Base-by-base conservation (phyloP, 2,888 invertebrate species). In the Minunthozetes semirufus region DNA sequence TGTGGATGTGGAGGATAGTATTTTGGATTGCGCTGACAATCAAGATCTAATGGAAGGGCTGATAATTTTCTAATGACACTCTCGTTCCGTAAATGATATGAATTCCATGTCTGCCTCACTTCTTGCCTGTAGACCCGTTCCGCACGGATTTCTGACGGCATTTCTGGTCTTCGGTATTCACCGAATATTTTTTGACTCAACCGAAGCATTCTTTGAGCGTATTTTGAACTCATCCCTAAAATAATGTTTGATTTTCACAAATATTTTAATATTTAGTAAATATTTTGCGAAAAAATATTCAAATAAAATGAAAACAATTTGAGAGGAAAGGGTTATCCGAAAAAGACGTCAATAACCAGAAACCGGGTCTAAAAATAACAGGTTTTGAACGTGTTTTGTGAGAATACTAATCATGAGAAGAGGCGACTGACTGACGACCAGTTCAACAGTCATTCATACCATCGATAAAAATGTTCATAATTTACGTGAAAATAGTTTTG, bases 1-100 rank as follows among this genome's bases (percentile, higher is more conserved):
- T 78, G 77, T n/a, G 75, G 77, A 42, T 77, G 77, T n/a, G 77
- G 68, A 1, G 78, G 77, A 63, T 78, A 78, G 33, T 72, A 78
- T 8, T 75, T 19, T 11, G 61, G 74, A 53, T 74, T 76, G 4
- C 71, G 59, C 15, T 27, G 13, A 17, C 15, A 6, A 46, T 76
- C 56, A 25, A 77, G 50, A 72, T 77, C 77, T n/a, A 19, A 8
- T 13, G 77, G 77, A 38, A 53, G 33, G 8, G 22, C 27, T 5
- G 53, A n/a, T 15, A 63, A 29, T 5, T 72, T 50, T n/a, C 46
- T 11, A 15, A 75, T 63, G 5, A 66, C 46, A 15, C 46, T 42
- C 22, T 74, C 70, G 48, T 74, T 75, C 38, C 70, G 61, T 50
- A 72, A 66, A 33, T 75, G 70, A 11, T 68, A 61, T 0, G 71